Percentiles rank a stretch among this genome's conserved stretches.
phyloP scores from a whole-genome alignment of 2,797 vertebrate genomes.

The Pteropus rufus region DNA sequence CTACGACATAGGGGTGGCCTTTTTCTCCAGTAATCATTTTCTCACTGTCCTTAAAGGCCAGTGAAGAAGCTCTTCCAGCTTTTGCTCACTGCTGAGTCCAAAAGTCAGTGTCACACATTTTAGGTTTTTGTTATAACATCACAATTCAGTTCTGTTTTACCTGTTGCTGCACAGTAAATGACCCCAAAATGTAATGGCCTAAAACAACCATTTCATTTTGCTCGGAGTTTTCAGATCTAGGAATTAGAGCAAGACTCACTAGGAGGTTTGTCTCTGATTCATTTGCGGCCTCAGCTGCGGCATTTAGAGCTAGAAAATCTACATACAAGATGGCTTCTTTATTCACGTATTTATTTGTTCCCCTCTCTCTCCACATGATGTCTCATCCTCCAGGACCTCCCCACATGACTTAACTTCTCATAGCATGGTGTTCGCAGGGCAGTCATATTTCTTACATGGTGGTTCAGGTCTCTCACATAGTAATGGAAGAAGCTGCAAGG shows the following conservation, averaged over 20 bases:
- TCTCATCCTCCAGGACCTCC: not conserved
- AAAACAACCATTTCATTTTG: not conserved
- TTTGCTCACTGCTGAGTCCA: not conserved
- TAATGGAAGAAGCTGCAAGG: not conserved
- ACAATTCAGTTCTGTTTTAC: not conserved
- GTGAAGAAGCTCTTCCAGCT: not conserved
- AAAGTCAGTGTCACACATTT: not conserved
- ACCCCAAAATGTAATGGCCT: not conserved
- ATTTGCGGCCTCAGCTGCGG: not conserved
- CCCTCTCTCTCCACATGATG: not conserved
- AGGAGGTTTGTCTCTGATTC: not conserved
- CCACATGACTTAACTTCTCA: not conserved
- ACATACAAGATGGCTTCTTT: not conserved
- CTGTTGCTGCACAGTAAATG: not conserved
- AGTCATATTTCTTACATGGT: not conserved
- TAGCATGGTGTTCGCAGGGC: not conserved
- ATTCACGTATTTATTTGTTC: not conserved
- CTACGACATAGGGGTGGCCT: not conserved
- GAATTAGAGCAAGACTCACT: not conserved
- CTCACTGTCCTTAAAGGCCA: not conserved
- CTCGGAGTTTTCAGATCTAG: not conserved
- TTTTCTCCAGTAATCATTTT: not conserved
- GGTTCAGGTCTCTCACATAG: not conserved
- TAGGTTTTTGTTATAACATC: not conserved
- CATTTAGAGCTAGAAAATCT: not conserved